Evolutionary conservation across 1,140 invertebrate species (phyloP).

Genomic region (Caenorhabditis remanei): DNA sequence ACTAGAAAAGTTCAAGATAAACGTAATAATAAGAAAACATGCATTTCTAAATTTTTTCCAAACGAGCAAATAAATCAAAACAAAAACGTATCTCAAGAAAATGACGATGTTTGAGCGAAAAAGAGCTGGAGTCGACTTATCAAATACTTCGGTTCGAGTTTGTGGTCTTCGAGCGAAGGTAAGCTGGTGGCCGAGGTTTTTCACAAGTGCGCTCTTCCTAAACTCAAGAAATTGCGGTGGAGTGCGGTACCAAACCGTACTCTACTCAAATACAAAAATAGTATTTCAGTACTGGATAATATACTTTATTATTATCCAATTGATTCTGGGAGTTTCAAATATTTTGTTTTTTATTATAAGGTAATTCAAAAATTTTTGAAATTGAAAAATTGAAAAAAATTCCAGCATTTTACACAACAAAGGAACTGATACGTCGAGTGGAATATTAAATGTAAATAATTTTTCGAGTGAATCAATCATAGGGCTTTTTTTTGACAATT

Average conservation of each 20-base stretch:
- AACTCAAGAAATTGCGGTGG: background rate
- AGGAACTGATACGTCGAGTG: background rate
- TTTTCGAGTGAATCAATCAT: too few species aligned
- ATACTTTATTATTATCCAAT: slow-evolving; percentile 26
- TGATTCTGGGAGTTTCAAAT: slow-evolving; percentile 20
- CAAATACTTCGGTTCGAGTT: slow-evolving; percentile 7
- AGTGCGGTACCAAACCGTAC: too few species aligned
- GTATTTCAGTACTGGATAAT: slow-evolving; percentile 13
- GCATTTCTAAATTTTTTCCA: background rate
- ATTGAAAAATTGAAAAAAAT: background rate
- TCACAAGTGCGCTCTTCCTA: background rate
- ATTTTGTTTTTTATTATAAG: slow-evolving; percentile 1
- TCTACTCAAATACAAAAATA: too few species aligned
- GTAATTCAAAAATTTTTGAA: background rate
- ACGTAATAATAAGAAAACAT: too few species aligned
- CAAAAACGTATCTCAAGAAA: background rate
- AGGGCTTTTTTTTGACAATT: background rate
- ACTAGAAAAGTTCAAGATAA: too few species aligned
- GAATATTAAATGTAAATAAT: slow-evolving; percentile 18
- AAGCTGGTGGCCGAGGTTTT: background rate
- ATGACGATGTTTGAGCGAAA: background rate
- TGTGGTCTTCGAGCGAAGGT: slow-evolving; percentile 22
- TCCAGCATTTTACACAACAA: background rate
- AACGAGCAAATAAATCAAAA: background rate
- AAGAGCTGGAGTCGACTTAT: slow-evolving; percentile 12